Evolutionary conservation across 92 coral and sea anemone genomes (phyloP).

Genomic region (Ricordea florida): DNA sequence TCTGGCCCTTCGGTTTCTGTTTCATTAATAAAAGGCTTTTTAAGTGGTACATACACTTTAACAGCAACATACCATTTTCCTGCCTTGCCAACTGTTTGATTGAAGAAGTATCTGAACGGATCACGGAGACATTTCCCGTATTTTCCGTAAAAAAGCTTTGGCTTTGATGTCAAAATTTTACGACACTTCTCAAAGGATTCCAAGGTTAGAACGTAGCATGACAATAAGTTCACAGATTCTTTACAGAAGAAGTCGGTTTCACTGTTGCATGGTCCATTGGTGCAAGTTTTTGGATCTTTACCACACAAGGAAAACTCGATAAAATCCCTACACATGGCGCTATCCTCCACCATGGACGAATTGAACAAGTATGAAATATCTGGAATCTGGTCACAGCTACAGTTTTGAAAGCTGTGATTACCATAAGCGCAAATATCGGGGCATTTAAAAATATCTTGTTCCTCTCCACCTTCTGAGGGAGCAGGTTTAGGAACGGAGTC

Average conservation of each 20-base stretch:
- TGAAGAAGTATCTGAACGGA: slow-evolving; percentile 50
- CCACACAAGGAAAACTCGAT: neutral
- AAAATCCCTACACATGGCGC: neutral
- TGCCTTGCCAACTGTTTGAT: neutral
- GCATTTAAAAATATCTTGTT: neutral
- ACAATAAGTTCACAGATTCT: slow-evolving; percentile 8
- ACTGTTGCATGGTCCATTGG: neutral
- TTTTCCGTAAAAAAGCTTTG: slow-evolving; percentile 49
- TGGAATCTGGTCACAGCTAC: slow-evolving; percentile 15
- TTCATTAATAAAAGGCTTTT: neutral
- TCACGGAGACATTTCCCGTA: slow-evolving; percentile 57
- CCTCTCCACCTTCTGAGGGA: neutral
- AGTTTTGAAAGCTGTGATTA: neutral
- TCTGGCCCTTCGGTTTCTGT: neutral
- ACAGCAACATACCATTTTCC: slow-evolving; percentile 30
- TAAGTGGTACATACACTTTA: neutral
- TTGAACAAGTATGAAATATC: slow-evolving; percentile 13
- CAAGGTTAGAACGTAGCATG: slow-evolving; percentile 1
- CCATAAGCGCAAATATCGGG: slow-evolving; percentile 6
- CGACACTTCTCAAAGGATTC: slow-evolving; percentile 3
- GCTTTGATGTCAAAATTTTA: neutral
- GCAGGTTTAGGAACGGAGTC: slow-evolving; percentile 5
- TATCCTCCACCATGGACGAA: neutral
- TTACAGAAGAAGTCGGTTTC: neutral
- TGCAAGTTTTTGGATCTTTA: neutral